Percentiles rank a stretch among this genome's conserved stretches.
These are phyloP conservation scores for Brotula barbata DNA, from an alignment of 2,797 vertebrate genomes.

Conservation along the genomic window DNA sequence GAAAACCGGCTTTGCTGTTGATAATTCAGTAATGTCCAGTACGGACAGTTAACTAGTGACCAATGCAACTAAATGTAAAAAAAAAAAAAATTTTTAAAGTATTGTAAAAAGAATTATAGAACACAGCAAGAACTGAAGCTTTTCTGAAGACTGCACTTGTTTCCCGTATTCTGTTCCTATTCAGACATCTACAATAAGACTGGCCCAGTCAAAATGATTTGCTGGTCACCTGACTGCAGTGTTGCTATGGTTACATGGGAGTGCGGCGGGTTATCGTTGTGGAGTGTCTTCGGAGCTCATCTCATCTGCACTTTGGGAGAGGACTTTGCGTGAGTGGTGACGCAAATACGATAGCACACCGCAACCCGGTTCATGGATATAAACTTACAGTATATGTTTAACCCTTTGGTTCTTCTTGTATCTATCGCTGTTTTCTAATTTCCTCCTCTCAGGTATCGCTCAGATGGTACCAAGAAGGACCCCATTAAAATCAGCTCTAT, in stretches of 20 bases:
- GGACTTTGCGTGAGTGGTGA: constrained; percentile 91
- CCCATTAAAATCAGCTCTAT: constrained; percentile 96
- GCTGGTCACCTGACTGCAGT: constrained; percentile 97
- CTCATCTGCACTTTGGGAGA: constrained; percentile 98
- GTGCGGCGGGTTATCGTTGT: constrained; percentile 92
- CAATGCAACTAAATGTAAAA: too few species aligned
- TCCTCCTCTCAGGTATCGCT: constrained; percentile 84
- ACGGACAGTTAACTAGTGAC: too few species aligned
- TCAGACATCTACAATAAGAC: constrained; percentile 98
- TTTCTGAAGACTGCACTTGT: neutral
- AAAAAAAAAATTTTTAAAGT: too few species aligned
- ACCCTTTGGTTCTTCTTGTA: neutral
- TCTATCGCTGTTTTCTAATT: neutral
- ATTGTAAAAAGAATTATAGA: neutral
- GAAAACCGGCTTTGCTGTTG: too few species aligned
- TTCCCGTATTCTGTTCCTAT: constrained; percentile 23
- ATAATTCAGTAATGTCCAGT: too few species aligned
- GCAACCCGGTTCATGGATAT: neutral
- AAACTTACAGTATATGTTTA: too few species aligned
- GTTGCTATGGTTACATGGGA: constrained; percentile 97
- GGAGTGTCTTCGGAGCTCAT: constrained; percentile 98
- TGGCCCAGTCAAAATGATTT: constrained; percentile 91
- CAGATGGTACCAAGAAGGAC: constrained; percentile 97
- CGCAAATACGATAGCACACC: constrained; percentile 2
- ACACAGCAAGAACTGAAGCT: neutral